phyloP scores from a whole-genome alignment of 1,140 invertebrate genomes.

The Wasmannia auropunctata region DNA sequence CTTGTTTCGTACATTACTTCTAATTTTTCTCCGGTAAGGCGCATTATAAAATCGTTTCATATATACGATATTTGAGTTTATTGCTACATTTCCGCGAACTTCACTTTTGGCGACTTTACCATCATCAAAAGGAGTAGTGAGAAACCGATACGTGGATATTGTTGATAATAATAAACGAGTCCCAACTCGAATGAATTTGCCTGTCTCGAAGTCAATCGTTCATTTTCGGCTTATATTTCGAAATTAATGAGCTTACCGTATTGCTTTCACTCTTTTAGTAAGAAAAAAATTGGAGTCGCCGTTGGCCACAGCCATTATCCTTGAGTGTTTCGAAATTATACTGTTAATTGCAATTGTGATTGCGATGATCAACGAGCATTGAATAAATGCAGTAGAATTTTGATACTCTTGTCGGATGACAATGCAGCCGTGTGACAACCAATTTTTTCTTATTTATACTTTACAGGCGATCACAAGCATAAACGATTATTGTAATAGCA shows the following conservation, averaged over 20 bases:
- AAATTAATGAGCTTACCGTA: slow-evolving; percentile 36
- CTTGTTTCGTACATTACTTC: slow-evolving; percentile 68
- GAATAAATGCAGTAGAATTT: background rate
- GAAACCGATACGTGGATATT: slow-evolving; percentile 31
- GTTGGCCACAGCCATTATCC: background rate
- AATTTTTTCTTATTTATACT: slow-evolving; percentile 60
- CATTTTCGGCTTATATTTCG: background rate
- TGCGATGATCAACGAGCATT: background rate
- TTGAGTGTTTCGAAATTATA: background rate
- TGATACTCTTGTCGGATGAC: background rate
- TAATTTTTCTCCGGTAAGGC: slow-evolving; percentile 61
- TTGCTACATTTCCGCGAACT: slow-evolving; percentile 29
- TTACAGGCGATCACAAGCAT: slow-evolving; percentile 19
- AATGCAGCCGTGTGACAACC: background rate
- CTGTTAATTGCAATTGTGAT: background rate
- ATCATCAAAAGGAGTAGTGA: background rate
- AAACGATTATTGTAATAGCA: slow-evolving; percentile 58
- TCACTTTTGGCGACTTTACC: slow-evolving; percentile 36
- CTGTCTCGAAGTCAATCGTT: slow-evolving; percentile 43
- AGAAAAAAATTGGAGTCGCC: background rate
- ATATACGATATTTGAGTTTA: slow-evolving; percentile 66
- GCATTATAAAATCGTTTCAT: slow-evolving; percentile 62
- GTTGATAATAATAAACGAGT: background rate
- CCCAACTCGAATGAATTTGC: background rate
- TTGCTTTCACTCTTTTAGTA: slow-evolving; percentile 49